Conservation (phyloP, 2,797 vertebrate genomes). For the Pantherophis vulpinus region DNA sequence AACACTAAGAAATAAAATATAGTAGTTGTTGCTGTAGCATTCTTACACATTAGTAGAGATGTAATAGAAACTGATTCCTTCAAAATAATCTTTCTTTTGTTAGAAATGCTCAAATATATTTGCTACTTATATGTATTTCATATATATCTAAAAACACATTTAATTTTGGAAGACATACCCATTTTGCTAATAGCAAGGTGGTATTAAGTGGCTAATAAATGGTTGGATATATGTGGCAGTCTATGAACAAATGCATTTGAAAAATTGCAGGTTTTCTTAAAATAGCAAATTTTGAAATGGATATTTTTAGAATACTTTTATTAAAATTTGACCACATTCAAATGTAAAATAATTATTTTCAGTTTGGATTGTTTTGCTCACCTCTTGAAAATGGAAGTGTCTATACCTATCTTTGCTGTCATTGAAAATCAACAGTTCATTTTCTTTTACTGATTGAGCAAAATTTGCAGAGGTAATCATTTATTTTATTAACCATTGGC, state of each 20-base stretch:
- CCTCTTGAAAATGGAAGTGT: neutral
- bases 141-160: neutral
- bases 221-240: neutral
- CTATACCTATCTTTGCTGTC: neutral
- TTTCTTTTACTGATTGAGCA: neutral
- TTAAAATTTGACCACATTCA: neutral
- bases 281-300: neutral
- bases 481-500: neutral
- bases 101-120: neutral
- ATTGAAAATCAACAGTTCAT: neutral
- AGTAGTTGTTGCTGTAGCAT: slow-evolving; percentile 19
- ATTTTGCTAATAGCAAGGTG: neutral
- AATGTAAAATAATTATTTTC: neutral
- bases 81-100: neutral
- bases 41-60: neutral
- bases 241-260: neutral
- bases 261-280: neutral
- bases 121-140: neutral
- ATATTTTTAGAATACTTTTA: neutral
- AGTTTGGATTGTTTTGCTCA: neutral
- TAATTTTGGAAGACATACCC: neutral
- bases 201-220: neutral
- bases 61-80: neutral
- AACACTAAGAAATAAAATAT: slow-evolving; percentile 60
- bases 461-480: neutral